phyloP scores from a whole-genome alignment of 2,888 invertebrate species.

The Zele albiditarsus region DNA sequence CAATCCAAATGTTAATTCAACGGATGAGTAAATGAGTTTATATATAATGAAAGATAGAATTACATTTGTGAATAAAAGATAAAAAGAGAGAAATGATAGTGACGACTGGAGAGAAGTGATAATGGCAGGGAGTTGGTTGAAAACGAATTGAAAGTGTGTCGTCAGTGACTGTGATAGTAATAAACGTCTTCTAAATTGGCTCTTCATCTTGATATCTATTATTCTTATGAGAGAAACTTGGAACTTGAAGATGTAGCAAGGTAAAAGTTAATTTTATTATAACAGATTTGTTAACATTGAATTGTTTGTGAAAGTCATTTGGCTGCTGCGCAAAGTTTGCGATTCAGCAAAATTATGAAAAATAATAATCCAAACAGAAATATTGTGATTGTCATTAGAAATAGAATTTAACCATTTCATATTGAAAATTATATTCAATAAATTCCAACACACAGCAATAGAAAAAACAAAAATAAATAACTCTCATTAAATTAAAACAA shows the following conservation, averaged over 20 bases:
- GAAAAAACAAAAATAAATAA: no score
- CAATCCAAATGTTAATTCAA: conserved; percentile 5
- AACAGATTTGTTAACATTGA: conserved; percentile 30
- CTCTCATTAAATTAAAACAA: no score
- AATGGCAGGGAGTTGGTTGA: background rate
- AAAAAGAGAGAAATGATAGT: background rate
- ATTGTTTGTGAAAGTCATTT: no score
- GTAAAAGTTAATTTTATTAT: conserved; percentile 27
- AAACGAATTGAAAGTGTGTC: background rate
- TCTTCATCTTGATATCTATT: conserved; percentile 27
- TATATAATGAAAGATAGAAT: background rate
- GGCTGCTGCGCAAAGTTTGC: no score
- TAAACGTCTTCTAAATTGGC: conserved; percentile 30
- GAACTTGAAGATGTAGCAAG: conserved; percentile 1
- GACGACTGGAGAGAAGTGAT: background rate
- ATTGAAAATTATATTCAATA: no score
- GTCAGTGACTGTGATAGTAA: conserved; percentile 21
- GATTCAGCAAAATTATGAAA: no score
- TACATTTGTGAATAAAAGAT: background rate
- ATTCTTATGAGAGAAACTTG: background rate
- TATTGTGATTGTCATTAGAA: no score
- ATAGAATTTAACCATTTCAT: no score
- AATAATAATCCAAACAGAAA: no score
- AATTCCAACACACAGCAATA: no score
- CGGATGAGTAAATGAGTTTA: background rate